phyloP scores from a whole-genome alignment of 2,888 invertebrate species.

The Nudaria mundana region DNA sequence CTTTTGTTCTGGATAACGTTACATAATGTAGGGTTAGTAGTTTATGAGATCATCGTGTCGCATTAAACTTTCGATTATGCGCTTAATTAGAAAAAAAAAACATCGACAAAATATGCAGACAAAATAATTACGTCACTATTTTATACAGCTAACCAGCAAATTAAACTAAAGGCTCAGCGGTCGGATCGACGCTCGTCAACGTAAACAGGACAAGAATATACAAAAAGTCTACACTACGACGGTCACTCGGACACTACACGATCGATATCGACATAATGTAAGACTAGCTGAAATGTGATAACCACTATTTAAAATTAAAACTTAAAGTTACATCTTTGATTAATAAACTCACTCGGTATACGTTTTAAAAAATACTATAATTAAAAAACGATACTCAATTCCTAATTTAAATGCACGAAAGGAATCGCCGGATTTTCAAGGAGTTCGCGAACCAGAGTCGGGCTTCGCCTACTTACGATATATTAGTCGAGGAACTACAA shows the following conservation, averaged over 20 bases:
- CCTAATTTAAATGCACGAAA: slow-evolving; percentile 61
- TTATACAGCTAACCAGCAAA: slow-evolving; percentile 59
- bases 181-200: slow-evolving; percentile 49
- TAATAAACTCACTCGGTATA: slow-evolving; percentile 76
- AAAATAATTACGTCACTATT: slow-evolving; percentile 61
- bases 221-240: slow-evolving; percentile 68
- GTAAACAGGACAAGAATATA: slow-evolving; percentile 73
- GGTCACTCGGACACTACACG: slow-evolving; percentile 62
- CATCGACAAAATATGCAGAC: slow-evolving; percentile 77
- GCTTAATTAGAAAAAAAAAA: slow-evolving; percentile 69
- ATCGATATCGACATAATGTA: slow-evolving; percentile 74
- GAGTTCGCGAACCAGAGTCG: slow-evolving; percentile 42
- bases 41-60: slow-evolving; percentile 79
- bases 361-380: slow-evolving; percentile 62
- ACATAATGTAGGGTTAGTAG: slow-evolving; percentile 71
- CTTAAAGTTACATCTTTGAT: slow-evolving; percentile 80
- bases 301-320: slow-evolving; percentile 72
- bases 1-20: slow-evolving; percentile 71
- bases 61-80: slow-evolving; percentile 62
- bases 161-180: slow-evolving; percentile 53
- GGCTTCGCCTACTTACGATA: slow-evolving; percentile 20
- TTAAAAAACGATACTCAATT: slow-evolving; percentile 68
- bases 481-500: slow-evolving; percentile 67
- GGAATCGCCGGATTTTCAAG: slow-evolving; percentile 49
- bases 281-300: slow-evolving; percentile 81